Evolutionary conservation across 2,113 vertebrate genomes (phyloP), one percentile per base, ranked within the genome.

Genomic region (Ariopsis seemanni): DNA sequence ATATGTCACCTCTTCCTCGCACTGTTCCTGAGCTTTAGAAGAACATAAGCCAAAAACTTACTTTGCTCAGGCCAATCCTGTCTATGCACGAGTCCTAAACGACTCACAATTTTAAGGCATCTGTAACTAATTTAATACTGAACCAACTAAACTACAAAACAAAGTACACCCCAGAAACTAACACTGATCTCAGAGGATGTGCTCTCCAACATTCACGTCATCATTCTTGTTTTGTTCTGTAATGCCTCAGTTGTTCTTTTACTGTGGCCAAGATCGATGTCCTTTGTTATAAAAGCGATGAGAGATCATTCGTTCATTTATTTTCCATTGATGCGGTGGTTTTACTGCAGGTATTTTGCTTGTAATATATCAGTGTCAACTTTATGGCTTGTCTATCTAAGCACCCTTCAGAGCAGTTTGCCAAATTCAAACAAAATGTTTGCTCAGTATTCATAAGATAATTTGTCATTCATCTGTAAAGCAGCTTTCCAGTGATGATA

Each of bases 1-100:
- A 90, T 86, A 88, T 88, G 81, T 91, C 91, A 89, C 90, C 87
- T 92, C 86, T 88, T 89, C 77, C 83, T 83, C 65, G 53, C 86
- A 71, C 82, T 50, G 86, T 52, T 71, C 14, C 77, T 60, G 83
- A 65, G 69, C 74, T 81, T 65, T 48, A 20, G 53, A 82, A 67
- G 55, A 62, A 53, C 12, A 74, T 72, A 60, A 58, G 71, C 86
- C 89, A 90, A 88, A 82, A 50, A 69, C 85, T 83, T 75, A 48
- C 42, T 58, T n/a, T 27, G 20, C 22, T 5, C 63, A 18, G 30
- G 52, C n/a, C 42, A 7, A 22, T 53, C 50, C 18, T 78, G 10
- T n/a, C 50, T 34, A 18, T 86, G 7, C 65, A 82, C 48, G 52
- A 71, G 30, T 63, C 60, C 30, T 74, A 14, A 57, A 82, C 27